Percentiles rank a stretch among this genome's conserved stretches.
Conservation (phyloP, 2,797 vertebrate species). For the Pempheris klunzingeri region DNA sequence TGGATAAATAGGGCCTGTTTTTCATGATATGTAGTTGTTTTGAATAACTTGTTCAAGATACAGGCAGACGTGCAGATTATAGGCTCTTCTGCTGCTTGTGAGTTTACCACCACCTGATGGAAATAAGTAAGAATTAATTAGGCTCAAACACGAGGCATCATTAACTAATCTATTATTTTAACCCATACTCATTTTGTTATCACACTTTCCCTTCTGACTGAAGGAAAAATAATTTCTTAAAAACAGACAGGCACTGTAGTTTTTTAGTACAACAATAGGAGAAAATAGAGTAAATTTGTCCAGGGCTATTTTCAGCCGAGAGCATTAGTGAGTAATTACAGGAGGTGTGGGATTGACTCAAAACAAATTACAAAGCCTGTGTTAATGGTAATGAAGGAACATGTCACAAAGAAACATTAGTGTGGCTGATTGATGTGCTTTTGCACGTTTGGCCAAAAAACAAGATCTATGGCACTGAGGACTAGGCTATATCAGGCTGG, state of each 20-base stretch:
- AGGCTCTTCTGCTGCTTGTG: not conserved
- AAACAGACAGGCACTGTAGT: slow-evolving; percentile 12
- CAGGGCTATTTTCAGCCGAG: slow-evolving; percentile 28
- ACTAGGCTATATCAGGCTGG: slow-evolving; percentile 8
- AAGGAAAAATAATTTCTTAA: not conserved
- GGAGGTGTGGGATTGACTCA: slow-evolving; percentile 21
- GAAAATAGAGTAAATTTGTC: slow-evolving; percentile 8
- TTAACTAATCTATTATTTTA: slow-evolving; percentile 17
- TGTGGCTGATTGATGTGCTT: slow-evolving; percentile 22
- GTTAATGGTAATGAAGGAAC: slow-evolving; percentile 31
- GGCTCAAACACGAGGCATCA: not conserved
- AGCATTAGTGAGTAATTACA: slow-evolving; percentile 29
- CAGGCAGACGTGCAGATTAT: not conserved
- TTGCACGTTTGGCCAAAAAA: slow-evolving; percentile 12
- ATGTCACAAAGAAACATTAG: slow-evolving; percentile 20
- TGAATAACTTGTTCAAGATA: slow-evolving; percentile 7
- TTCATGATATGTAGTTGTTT: not conserved
- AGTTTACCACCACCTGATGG: not conserved
- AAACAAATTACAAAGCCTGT: slow-evolving; percentile 38
- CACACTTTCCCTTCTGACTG: not conserved
- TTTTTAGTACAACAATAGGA: slow-evolving; percentile 22
- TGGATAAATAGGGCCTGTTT: slow-evolving; percentile 18
- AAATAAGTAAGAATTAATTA: slow-evolving; percentile 10
- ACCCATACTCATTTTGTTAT: slow-evolving; percentile 14
- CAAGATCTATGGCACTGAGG: slow-evolving; percentile 1